Percentiles rank a stretch among this genome's conserved stretches.
Evolutionary conservation across 1,140 invertebrate species (phyloP).

Genomic region (Temnothorax curvispinosus): DNA sequence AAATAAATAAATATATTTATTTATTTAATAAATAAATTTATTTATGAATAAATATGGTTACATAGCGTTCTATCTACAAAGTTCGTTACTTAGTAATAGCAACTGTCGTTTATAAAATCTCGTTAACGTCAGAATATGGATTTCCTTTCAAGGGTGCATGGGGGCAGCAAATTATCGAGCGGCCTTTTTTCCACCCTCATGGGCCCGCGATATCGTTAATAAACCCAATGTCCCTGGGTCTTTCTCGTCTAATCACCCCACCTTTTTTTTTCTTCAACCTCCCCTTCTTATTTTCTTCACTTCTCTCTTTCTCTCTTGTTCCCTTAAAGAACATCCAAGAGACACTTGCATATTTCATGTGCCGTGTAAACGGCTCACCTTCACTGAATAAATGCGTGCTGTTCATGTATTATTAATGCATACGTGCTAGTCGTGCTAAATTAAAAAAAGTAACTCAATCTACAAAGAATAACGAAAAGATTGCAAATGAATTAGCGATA

Average conservation of each 20-base stretch:
- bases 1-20: constrained; percentile 1
- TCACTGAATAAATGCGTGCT: constrained; percentile 79
- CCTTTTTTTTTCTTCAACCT: constrained; percentile 63
- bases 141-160: constrained; percentile 75
- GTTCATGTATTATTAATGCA: constrained; percentile 83
- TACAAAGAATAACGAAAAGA: neutral
- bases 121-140: constrained; percentile 77
- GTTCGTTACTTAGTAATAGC: constrained; percentile 65
- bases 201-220: constrained; percentile 84
- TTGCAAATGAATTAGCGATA: constrained; percentile 17
- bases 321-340: constrained; percentile 65
- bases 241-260: constrained; percentile 84
- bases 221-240: constrained; percentile 81
- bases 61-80: constrained; percentile 73
- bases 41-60: constrained; percentile 14
- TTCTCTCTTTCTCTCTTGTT: constrained; percentile 44
- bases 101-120: constrained; percentile 73
- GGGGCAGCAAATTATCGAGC: constrained; percentile 81
- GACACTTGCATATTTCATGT: constrained; percentile 85
- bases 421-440: constrained; percentile 9
- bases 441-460: constrained; percentile 58
- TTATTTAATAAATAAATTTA: neutral
- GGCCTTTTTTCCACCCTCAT: constrained; percentile 79
- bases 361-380: constrained; percentile 80
- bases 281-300: constrained; percentile 59